phyloP scores from a whole-genome alignment of 2,113 vertebrate species.

The Delphinus delphis region DNA sequence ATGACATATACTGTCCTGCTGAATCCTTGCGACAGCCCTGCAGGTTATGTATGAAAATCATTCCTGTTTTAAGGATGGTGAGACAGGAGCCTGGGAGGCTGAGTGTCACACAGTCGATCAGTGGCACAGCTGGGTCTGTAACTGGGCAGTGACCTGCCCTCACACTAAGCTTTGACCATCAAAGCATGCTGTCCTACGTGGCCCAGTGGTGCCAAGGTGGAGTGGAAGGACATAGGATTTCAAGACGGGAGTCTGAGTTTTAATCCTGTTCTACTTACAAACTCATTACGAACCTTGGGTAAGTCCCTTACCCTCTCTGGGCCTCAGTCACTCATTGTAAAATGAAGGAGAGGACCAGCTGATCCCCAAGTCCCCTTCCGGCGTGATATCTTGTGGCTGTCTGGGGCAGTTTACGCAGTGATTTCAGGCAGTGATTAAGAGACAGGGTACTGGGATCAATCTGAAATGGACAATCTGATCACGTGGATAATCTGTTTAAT shows the following conservation, averaged over 20 bases:
- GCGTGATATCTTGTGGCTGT: background rate
- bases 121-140: background rate
- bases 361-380: background rate
- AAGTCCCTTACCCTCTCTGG: background rate
- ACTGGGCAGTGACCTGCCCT: background rate
- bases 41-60: too few relatives aligned
- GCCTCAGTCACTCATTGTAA: background rate
- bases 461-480: background rate
- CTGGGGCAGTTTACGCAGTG: background rate
- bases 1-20: fast-evolving
- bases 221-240: background rate
- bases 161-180: background rate
- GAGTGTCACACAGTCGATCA: fast-evolving
- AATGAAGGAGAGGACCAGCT: background rate
- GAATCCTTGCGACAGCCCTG: too few relatives aligned
- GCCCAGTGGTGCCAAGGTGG: background rate
- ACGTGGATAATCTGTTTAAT: background rate
- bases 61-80: background rate
- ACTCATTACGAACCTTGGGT: background rate
- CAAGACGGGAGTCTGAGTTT: background rate
- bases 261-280: background rate
- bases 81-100: background rate
- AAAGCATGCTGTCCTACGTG: background rate
- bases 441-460: background rate
- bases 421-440: background rate